A percentile compares a stretch with the other conserved stretches of the same genome.
Evolutionary conservation across 1,140 invertebrate species (phyloP).

Genomic region (Temnothorax nylanderi): DNA sequence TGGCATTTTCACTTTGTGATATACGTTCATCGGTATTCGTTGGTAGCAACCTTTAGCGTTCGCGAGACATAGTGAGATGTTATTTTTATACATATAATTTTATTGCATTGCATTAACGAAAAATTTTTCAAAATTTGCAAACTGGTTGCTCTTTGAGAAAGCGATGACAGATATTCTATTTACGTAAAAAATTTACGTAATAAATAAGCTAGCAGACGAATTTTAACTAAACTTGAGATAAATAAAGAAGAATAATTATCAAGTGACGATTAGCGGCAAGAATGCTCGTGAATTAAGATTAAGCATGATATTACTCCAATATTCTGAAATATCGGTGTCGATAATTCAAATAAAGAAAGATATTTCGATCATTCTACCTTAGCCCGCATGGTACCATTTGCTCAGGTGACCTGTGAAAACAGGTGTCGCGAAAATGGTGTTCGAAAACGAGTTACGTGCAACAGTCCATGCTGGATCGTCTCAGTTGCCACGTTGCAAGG

Average conservation of each 20-base stretch:
- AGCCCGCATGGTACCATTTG: not conserved
- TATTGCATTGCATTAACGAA: not conserved
- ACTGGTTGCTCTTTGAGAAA: not conserved
- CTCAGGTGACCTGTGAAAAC: constrained; percentile 28
- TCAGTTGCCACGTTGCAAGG: not conserved
- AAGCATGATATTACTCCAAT: not conserved
- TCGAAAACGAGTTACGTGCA: constrained; percentile 18
- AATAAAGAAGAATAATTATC: constrained; percentile 9
- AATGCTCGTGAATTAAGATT: not conserved
- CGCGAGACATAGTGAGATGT: not conserved
- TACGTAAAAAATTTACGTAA: not conserved
- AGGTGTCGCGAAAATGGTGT: constrained; percentile 24
- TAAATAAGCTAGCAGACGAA: not conserved
- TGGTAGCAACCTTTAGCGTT: not conserved
- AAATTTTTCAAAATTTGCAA: not conserved
- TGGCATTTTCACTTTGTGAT: constrained; percentile 36
- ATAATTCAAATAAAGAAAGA: not conserved
- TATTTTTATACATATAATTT: not conserved
- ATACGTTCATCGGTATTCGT: not conserved
- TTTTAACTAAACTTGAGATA: not conserved
- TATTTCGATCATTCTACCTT: constrained; percentile 7
- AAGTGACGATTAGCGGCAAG: not conserved
- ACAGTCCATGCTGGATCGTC: not conserved
- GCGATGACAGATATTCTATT: not conserved
- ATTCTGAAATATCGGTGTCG: not conserved